These are phyloP conservation scores for Bombus confusus DNA, from an alignment of 1,140 invertebrate species.

Conservation along the genomic window DNA sequence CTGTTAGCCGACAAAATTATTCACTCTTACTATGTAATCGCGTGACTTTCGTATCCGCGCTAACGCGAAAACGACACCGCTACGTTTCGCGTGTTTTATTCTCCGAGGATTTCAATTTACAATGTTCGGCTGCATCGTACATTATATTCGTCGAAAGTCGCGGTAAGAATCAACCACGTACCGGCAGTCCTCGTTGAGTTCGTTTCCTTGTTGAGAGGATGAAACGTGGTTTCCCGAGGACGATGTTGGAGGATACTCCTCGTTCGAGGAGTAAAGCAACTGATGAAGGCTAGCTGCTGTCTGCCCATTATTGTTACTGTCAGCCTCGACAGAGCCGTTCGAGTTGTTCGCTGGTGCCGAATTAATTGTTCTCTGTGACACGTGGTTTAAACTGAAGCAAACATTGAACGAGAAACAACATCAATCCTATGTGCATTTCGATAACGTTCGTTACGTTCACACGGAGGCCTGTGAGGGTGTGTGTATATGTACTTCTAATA, in stretches of 20 bases:
- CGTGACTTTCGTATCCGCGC: no score
- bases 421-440: not conserved
- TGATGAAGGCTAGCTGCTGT: slow-evolving; percentile 76
- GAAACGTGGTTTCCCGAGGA: slow-evolving; percentile 79
- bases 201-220: slow-evolving; percentile 79
- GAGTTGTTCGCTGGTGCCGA: slow-evolving; percentile 64
- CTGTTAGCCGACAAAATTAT: not conserved
- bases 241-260: slow-evolving; percentile 78
- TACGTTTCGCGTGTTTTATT: no score
- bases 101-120: no score
- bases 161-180: slow-evolving; percentile 36
- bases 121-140: no score
- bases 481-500: not conserved
- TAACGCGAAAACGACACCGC: no score
- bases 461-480: not conserved
- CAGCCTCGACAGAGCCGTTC: slow-evolving; percentile 70
- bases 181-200: slow-evolving; percentile 80
- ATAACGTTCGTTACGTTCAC: not conserved
- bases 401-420: slow-evolving; percentile 41
- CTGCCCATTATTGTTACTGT: slow-evolving; percentile 75
- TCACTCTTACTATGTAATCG: no score
- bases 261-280: slow-evolving; percentile 76
- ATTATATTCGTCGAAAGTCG: no score
- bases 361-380: slow-evolving; percentile 73
- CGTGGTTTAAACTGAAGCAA: slow-evolving; percentile 77